Evolutionary conservation across 2,888 invertebrate genomes (phyloP), one percentile per base, ranked within the genome.

Genomic region (Myopa tessellatipennis): DNA sequence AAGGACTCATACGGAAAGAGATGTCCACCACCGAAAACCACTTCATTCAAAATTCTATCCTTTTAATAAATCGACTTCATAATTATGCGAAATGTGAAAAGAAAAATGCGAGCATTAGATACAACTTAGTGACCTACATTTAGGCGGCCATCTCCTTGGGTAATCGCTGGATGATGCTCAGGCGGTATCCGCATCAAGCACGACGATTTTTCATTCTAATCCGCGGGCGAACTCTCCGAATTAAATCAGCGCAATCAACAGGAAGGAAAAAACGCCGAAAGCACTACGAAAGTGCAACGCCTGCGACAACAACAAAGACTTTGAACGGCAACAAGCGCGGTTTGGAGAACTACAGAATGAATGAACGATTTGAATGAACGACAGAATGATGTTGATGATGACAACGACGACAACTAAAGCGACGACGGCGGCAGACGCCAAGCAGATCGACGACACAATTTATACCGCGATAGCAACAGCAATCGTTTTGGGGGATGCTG

Each of bases 121-220:
- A 55, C n/a, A 55, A 55, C 55, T 16, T 16, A 10, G 52, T 71
- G 71, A 71, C 71, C 71, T 71, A 71, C 71, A 71, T 71, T 71
- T 55, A 1, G n/a, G 10, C 55, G 55, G 5, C 5, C 3, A 4
- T n/a, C 14, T 16, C 55, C 55, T 55, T 16, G 16, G 14, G 14
- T 1, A 14, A 8, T 55, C 16, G 16, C 55, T 55, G 14, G 3
- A 55, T 4, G 45, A 45, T 45, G 45, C 45, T 45, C 45, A 45
- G 45, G 2, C 45, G 3, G 10, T 45, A 45, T 45, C 45, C 45
- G 45, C 1, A 45, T 45, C 45, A 45, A 10, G 45, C 45, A 45
- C 45, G 10, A 45, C 45, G 45, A 45, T 45, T 6, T 10, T 45
- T 6, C 45, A 45, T 45, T 45, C 45, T 45, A 3, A 45, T 45